These are phyloP conservation scores for Noctilio leporinus DNA, from an alignment of 2,113 vertebrate genomes.

Conservation along the genomic window DNA sequence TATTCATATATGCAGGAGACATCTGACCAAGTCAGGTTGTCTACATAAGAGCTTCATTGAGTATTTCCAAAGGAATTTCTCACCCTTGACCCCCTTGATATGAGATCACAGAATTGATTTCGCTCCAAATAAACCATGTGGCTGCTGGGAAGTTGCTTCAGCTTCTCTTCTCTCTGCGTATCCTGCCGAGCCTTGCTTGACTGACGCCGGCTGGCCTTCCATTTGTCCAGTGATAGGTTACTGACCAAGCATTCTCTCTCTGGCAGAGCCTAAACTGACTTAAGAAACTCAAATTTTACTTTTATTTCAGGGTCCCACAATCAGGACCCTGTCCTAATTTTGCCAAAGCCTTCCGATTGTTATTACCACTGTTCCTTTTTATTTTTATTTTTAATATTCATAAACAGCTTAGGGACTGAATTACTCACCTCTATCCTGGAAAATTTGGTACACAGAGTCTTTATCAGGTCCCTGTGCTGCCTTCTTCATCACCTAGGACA, in stretches of 20 bases:
- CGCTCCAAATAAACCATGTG: constrained; percentile 38
- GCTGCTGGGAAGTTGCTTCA: background rate
- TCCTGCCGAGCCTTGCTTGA: constrained; percentile 37
- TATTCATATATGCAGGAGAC: constrained; percentile 41
- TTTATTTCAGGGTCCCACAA: constrained; percentile 18
- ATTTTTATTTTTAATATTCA: background rate
- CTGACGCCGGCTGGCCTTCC: constrained; percentile 49
- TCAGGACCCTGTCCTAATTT: constrained; percentile 48
- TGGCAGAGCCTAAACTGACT: background rate
- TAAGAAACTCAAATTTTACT: constrained; percentile 25
- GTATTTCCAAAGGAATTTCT: constrained; percentile 64
- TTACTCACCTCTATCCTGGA: background rate
- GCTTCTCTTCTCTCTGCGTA: constrained; percentile 13
- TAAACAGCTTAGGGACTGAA: constrained; percentile 17
- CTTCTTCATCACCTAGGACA: background rate
- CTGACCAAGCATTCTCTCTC: constrained; percentile 48
- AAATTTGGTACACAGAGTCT: constrained; percentile 5
- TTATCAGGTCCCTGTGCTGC: background rate
- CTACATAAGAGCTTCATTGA: background rate
- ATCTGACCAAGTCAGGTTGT: constrained; percentile 22
- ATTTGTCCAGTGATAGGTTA: constrained; percentile 60
- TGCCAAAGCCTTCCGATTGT: constrained; percentile 23
- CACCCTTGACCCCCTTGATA: background rate
- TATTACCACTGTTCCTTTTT: background rate
- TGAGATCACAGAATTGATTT: constrained; percentile 2